These are phyloP conservation scores for Boulengeromyrus knoepffleri DNA, from an alignment of 2,113 vertebrate species.

Conservation along the genomic window DNA sequence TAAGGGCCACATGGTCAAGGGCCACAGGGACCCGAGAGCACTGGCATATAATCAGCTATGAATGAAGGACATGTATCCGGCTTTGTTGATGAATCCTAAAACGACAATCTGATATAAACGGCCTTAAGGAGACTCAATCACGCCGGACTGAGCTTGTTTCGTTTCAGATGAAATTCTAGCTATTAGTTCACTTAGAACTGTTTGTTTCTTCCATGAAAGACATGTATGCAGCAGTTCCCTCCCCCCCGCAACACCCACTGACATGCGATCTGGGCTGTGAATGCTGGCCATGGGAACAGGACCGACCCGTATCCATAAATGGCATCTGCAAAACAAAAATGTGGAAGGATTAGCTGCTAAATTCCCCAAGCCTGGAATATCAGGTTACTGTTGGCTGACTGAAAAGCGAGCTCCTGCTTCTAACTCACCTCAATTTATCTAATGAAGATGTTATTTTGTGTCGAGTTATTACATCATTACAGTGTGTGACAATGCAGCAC, in stretches of 20 bases:
- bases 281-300: neutral
- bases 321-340: neutral
- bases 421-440: neutral
- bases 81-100: neutral
- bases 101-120: neutral
- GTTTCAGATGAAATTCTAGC: neutral
- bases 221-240: neutral
- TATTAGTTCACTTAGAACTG: neutral
- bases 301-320: neutral
- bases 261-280: neutral
- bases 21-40: neutral
- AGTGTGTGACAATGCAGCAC: neutral
- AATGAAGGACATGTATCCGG: neutral
- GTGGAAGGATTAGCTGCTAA: neutral
- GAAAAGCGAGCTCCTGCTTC: neutral
- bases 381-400: neutral
- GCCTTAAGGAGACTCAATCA: neutral
- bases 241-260: neutral
- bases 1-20: neutral
- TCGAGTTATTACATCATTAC: neutral
- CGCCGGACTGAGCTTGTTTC: neutral
- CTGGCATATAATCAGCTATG: neutral
- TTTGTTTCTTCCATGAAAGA: neutral
- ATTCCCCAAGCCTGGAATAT: neutral
- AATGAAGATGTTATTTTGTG: neutral